Percentiles rank a stretch among this genome's conserved stretches.
phyloP scores from a whole-genome alignment of 2,888 invertebrate genomes.

The Agonopterix subpropinquella region DNA sequence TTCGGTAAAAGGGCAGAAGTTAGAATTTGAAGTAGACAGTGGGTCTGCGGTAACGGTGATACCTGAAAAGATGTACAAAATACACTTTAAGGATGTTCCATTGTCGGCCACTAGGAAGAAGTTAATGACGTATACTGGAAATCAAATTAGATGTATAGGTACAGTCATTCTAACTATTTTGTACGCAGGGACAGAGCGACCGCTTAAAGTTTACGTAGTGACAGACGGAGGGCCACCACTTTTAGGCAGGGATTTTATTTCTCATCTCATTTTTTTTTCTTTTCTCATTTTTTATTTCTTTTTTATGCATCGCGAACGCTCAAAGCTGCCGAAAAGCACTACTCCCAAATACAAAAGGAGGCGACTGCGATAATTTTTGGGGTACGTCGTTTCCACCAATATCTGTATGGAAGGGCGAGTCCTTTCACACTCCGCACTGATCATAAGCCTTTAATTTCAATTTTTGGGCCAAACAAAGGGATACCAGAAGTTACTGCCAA shows the following conservation, averaged over 20 bases:
- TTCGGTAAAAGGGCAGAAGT: conserved; percentile 1
- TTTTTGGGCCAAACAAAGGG: conserved; percentile 14
- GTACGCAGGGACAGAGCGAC: background rate
- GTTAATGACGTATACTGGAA: conserved; percentile 8
- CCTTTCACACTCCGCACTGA: background rate
- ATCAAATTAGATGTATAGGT: conserved; percentile 4
- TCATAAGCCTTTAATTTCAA: conserved; percentile 12
- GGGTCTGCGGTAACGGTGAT: conserved; percentile 6
- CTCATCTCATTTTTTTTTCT: no score
- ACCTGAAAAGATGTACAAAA: conserved; percentile 3
- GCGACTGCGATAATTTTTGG: conserved; percentile 9
- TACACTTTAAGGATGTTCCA: conserved; percentile 6
- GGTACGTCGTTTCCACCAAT: background rate
- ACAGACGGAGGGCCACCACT: conserved; percentile 10
- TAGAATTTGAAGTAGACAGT: conserved; percentile 6
- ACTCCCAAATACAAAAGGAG: conserved; percentile 11
- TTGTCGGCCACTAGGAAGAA: conserved; percentile 7
- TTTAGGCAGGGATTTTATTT: conserved; percentile 14
- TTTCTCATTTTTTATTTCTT: no score
- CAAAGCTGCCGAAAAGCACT: conserved; percentile 3
- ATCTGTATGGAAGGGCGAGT: background rate
- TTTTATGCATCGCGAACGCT: conserved; percentile 8
- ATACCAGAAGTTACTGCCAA: conserved; percentile 14
- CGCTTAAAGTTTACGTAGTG: conserved; percentile 8
- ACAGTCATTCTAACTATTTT: background rate